These are phyloP conservation scores for Abramis brama DNA, from an alignment of 2,113 vertebrate species.

Conservation along the genomic window DNA sequence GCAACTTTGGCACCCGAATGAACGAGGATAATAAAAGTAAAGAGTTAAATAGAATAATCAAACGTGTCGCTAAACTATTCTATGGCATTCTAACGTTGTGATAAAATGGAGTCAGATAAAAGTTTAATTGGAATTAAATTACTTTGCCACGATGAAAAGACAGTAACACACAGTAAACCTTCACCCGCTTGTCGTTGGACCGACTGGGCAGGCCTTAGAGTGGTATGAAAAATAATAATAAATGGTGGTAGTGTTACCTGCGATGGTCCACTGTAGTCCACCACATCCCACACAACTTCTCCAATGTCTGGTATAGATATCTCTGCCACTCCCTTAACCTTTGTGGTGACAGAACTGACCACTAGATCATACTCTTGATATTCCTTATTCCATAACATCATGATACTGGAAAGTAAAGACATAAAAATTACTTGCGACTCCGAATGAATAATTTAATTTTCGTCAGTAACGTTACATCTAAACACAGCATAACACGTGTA, in stretches of 20 bases:
- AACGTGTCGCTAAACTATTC: too few relatives aligned
- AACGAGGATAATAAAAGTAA: too few relatives aligned
- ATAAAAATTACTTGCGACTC: background rate
- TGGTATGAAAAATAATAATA: background rate
- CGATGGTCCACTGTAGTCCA: slow-evolving; percentile 70
- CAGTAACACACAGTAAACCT: too few relatives aligned
- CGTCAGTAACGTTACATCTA: background rate
- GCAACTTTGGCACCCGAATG: too few relatives aligned
- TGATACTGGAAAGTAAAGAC: slow-evolving; percentile 56
- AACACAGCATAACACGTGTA: background rate
- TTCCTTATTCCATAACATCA: slow-evolving; percentile 68
- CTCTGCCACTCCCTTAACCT: slow-evolving; percentile 76
- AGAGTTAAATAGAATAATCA: too few relatives aligned
- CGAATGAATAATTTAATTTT: background rate
- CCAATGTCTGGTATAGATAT: slow-evolving; percentile 54
- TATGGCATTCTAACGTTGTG: too few relatives aligned
- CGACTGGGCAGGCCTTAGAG: too few relatives aligned
- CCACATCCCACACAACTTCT: slow-evolving; percentile 73
- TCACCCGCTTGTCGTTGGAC: too few relatives aligned
- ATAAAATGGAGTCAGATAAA: too few relatives aligned
- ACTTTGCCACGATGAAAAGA: too few relatives aligned
- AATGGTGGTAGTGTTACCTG: slow-evolving; percentile 64
- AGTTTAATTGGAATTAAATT: too few relatives aligned
- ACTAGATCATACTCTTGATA: slow-evolving; percentile 75
- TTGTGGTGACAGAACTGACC: slow-evolving; percentile 75